Percentiles rank a stretch among this genome's conserved stretches.
Conservation (phyloP, 2,888 invertebrate species). For the Dasypolia templi region DNA sequence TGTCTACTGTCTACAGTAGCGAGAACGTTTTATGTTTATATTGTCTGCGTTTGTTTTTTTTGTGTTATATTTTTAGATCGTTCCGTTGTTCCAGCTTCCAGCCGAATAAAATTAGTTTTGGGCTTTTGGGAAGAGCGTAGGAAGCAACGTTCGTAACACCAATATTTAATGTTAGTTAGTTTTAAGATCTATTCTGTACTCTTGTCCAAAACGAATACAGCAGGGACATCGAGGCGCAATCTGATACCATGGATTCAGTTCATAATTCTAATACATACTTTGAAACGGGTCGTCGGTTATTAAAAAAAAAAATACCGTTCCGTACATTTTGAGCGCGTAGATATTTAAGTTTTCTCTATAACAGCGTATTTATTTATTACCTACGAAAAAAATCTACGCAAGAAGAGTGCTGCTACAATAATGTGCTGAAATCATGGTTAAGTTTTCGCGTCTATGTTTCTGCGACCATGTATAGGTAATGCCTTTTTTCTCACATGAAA, state of each 20-base stretch:
- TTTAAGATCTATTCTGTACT: constrained; percentile 12
- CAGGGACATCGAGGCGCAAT: too few species aligned
- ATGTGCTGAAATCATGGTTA: too few species aligned
- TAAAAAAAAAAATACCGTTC: too few species aligned
- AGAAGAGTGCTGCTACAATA: too few species aligned
- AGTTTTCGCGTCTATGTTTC: too few species aligned
- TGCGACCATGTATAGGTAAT: background rate
- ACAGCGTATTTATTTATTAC: too few species aligned
- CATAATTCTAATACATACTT: too few species aligned
- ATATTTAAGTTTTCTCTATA: too few species aligned
- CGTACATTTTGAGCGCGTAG: too few species aligned
- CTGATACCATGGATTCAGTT: too few species aligned
- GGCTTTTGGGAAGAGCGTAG: constrained; percentile 21
- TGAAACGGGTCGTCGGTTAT: too few species aligned
- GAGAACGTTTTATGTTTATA: constrained; percentile 35
- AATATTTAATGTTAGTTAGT: constrained; percentile 23
- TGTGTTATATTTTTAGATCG: constrained; percentile 47
- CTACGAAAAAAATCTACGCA: too few species aligned
- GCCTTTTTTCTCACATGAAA: background rate
- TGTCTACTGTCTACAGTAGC: constrained; percentile 15
- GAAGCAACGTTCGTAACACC: constrained; percentile 10
- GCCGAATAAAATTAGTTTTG: constrained; percentile 31
- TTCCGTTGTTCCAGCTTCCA: constrained; percentile 51
- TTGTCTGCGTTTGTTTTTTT: constrained; percentile 32
- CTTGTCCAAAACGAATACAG: background rate